phyloP scores from a whole-genome alignment of 2,888 invertebrate genomes.

The Caenorhabditis sinica region DNA sequence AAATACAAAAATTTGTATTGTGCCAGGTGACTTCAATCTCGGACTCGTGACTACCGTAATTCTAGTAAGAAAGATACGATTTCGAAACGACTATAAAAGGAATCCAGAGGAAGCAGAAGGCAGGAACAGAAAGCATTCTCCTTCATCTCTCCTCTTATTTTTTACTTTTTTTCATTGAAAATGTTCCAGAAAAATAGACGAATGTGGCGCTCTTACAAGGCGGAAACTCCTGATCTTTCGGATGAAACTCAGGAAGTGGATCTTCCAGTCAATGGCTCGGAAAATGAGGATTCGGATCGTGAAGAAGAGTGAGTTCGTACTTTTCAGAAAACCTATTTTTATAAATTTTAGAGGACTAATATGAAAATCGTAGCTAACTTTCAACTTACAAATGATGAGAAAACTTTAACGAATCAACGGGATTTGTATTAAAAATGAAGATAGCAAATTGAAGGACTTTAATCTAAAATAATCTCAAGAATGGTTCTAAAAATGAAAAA shows the following conservation, averaged over 20 bases:
- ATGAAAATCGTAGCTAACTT: no score
- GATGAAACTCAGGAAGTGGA: slow-evolving; percentile 38
- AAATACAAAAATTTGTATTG: slow-evolving; percentile 31
- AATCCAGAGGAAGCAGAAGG: slow-evolving; percentile 18
- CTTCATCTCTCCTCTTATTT: background rate
- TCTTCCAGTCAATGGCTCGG: slow-evolving; percentile 5
- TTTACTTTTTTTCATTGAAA: background rate
- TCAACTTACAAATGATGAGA: no score
- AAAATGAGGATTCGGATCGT: slow-evolving; percentile 26
- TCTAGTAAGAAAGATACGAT: slow-evolving; percentile 32
- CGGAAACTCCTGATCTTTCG: slow-evolving; percentile 55
- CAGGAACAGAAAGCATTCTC: slow-evolving; percentile 15
- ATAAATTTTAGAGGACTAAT: no score
- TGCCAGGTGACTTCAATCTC: slow-evolving; percentile 16
- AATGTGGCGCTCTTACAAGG: slow-evolving; percentile 64
- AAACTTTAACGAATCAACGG: no score
- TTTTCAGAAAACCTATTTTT: background rate
- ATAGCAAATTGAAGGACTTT: no score
- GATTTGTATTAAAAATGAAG: no score
- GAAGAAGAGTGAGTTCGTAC: slow-evolving; percentile 32
- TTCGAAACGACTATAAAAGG: slow-evolving; percentile 26
- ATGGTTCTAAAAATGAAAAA: no score
- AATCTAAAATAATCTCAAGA: no score
- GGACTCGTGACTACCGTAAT: slow-evolving; percentile 35
- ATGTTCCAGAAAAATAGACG: slow-evolving; percentile 11